phyloP scores from a whole-genome alignment of 2,797 vertebrate genomes.

The Corythornis leucogaster region DNA sequence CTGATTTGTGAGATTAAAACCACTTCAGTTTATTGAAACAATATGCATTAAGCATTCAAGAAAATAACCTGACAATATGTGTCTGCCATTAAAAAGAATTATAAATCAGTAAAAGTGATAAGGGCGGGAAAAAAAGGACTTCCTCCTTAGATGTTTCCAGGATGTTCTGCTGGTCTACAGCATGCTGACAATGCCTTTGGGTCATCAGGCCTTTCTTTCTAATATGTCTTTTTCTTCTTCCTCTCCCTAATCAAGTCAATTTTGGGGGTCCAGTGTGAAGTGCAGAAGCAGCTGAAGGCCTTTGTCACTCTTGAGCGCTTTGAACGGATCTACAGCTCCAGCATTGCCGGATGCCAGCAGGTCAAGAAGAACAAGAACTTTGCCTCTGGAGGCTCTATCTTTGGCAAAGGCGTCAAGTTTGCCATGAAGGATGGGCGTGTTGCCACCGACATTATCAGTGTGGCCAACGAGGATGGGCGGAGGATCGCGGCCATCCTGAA shows the following conservation, averaged over 20 bases:
- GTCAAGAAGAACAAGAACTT: conserved; percentile 84
- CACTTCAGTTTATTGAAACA: not conserved
- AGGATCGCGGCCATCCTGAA: conserved; percentile 93
- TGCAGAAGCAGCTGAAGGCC: conserved; percentile 96
- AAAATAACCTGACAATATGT: not conserved
- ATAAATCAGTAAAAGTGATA: not conserved
- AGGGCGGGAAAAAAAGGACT: not conserved
- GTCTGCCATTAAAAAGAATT: not conserved
- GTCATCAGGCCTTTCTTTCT: not conserved
- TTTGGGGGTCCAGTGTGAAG: conserved; percentile 96
- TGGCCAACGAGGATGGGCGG: conserved; percentile 94
- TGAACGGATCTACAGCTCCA: conserved; percentile 89
- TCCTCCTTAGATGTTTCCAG: not conserved
- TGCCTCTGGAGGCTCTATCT: conserved; percentile 89
- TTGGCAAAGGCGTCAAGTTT: conserved; percentile 95
- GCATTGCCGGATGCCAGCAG: conserved; percentile 88
- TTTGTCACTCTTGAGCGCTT: conserved; percentile 96
- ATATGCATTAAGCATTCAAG: not conserved
- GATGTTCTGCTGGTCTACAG: not conserved
- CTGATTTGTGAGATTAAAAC: not conserved
- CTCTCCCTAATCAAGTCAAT: conserved; percentile 86
- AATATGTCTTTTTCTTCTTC: not conserved
- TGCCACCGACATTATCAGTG: conserved; percentile 93
- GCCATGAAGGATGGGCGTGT: conserved; percentile 91
- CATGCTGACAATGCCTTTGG: not conserved